phyloP scores from a whole-genome alignment of 2,888 invertebrate species.

The Lithophane socia region DNA sequence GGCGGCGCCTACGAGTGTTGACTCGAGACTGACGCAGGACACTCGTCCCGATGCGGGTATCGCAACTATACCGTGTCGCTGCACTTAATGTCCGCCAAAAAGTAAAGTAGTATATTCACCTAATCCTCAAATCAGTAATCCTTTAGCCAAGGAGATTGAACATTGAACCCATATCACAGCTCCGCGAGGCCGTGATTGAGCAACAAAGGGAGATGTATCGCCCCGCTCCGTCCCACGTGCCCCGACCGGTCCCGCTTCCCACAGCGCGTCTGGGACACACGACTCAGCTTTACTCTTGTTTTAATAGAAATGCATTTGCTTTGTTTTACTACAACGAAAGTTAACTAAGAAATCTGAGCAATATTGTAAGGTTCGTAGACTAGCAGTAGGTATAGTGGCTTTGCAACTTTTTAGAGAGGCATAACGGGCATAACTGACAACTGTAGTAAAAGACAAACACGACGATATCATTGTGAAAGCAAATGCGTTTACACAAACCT shows the following conservation, averaged over 20 bases:
- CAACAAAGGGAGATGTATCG: constrained; percentile 9
- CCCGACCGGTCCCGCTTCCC: neutral
- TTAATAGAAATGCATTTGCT: neutral
- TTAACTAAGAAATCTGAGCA: neutral
- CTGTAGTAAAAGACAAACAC: neutral
- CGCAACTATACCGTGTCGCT: neutral
- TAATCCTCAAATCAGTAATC: neutral
- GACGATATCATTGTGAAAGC: neutral
- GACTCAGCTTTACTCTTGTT: neutral
- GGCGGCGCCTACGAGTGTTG: no score
- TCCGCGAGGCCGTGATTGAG: neutral
- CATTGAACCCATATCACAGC: neutral
- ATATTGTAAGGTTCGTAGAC: neutral
- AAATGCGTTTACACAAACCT: neutral
- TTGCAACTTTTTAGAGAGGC: no score
- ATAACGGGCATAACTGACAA: no score
- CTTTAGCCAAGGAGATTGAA: neutral
- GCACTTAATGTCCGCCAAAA: neutral
- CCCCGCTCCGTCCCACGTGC: neutral
- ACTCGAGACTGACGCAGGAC: no score
- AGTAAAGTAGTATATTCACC: neutral
- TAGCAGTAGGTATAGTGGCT: neutral
- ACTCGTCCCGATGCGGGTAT: neutral
- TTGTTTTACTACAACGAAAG: neutral
- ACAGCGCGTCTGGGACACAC: neutral